These are phyloP conservation scores for Xestoiulus laeticollis DNA, from an alignment of 2,888 invertebrate genomes.

Conservation along the genomic window DNA sequence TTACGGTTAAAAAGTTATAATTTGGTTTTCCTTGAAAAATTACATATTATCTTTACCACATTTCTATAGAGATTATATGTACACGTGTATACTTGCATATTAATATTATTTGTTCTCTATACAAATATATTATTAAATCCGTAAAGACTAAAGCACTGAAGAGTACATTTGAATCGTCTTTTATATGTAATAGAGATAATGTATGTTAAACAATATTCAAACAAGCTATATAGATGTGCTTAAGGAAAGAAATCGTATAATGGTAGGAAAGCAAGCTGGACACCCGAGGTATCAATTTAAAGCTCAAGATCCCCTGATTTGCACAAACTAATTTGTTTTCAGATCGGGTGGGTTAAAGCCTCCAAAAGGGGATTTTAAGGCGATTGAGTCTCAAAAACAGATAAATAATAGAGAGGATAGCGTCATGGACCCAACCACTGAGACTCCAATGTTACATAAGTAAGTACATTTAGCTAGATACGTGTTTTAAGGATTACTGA, in stretches of 20 bases:
- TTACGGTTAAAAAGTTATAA: too few species aligned
- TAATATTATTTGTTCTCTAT: too few species aligned
- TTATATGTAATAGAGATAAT: too few species aligned
- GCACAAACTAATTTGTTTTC: slow-evolving; percentile 41
- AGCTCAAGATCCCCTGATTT: slow-evolving; percentile 15
- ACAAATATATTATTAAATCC: too few species aligned
- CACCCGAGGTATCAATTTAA: background rate
- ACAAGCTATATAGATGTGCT: background rate
- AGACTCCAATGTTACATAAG: background rate
- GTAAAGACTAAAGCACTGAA: too few species aligned
- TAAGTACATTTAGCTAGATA: too few species aligned
- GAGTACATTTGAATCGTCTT: too few species aligned
- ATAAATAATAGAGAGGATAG: background rate
- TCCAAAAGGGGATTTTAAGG: background rate
- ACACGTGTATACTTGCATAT: too few species aligned
- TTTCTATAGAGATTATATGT: too few species aligned
- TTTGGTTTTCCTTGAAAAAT: too few species aligned
- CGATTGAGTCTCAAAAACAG: background rate
- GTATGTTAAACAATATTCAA: background rate
- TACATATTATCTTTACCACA: too few species aligned
- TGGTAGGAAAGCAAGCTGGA: background rate
- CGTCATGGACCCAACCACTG: background rate
- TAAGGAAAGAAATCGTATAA: background rate
- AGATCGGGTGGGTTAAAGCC: slow-evolving; percentile 21
- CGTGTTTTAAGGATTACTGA: too few species aligned